Evolutionary conservation across 2,113 vertebrate species (phyloP).

Genomic region (Pygoscelis antarcticus): DNA sequence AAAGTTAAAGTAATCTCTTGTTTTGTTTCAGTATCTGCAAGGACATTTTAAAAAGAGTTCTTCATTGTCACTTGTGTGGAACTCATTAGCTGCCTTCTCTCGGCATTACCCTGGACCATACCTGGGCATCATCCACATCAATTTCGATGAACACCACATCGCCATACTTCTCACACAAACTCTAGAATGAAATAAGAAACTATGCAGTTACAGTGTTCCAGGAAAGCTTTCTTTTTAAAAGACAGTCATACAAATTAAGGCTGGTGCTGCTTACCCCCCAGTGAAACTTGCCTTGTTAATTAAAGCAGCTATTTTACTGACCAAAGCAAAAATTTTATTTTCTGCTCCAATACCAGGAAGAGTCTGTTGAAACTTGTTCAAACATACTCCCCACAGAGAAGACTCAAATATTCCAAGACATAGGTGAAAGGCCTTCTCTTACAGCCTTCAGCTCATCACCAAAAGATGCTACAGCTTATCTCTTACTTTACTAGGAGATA

Average conservation of each 20-base stretch:
- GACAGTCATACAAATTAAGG: neutral
- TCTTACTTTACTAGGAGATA: neutral
- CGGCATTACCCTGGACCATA: conserved; percentile 45
- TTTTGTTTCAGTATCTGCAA: neutral
- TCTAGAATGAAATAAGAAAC: conserved; percentile 60
- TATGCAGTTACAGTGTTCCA: neutral
- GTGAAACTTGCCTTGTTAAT: neutral
- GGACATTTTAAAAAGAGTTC: neutral
- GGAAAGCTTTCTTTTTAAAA: neutral
- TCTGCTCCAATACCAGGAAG: neutral
- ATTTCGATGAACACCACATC: conserved; percentile 89
- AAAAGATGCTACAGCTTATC: neutral
- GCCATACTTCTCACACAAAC: conserved; percentile 54
- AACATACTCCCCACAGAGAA: neutral
- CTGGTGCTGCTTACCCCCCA: neutral
- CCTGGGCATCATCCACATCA: conserved; percentile 87
- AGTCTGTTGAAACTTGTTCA: neutral
- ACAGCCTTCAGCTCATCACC: neutral
- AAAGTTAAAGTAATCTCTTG: neutral
- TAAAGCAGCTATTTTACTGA: neutral
- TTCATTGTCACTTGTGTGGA: neutral
- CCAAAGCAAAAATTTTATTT: neutral
- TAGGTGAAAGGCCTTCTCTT: neutral
- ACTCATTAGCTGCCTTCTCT: neutral
- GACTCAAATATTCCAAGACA: neutral